Percentiles rank a stretch among this genome's conserved stretches.
Evolutionary conservation across 2,113 vertebrate species (phyloP).

Genomic region (Toxostoma redivivum): DNA sequence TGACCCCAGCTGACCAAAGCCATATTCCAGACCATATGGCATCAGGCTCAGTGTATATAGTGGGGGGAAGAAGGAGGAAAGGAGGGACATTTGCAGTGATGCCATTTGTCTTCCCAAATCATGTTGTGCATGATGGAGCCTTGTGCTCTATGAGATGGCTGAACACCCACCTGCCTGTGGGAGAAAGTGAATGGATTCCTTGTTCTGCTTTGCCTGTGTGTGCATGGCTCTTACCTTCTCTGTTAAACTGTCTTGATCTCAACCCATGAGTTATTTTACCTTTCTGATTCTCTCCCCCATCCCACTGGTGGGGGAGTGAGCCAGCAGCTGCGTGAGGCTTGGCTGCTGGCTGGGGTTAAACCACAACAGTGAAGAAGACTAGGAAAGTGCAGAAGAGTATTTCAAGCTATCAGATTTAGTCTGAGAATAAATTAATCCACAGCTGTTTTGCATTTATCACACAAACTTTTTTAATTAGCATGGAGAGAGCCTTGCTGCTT

Average conservation of each 20-base stretch:
- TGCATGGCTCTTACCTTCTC: not conserved
- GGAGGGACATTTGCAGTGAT: not conserved
- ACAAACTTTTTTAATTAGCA: not conserved
- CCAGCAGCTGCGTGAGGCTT: rapidly evolving
- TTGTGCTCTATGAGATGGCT: not conserved
- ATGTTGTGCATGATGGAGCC: rapidly evolving
- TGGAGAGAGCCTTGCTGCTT: not conserved
- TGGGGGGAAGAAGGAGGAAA: not conserved
- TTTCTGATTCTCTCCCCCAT: not conserved
- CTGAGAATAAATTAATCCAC: not conserved
- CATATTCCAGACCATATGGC: no score
- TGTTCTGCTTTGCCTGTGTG: not conserved
- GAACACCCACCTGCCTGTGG: not conserved
- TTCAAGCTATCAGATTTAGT: not conserved
- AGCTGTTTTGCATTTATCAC: rapidly evolving
- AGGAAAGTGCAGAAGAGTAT: not conserved
- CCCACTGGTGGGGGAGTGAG: not conserved
- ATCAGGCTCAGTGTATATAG: not conserved
- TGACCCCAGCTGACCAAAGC: not conserved
- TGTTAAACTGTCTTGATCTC: not conserved
- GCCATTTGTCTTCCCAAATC: not conserved
- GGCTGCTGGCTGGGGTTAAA: not conserved
- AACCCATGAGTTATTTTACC: not conserved
- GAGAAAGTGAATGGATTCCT: not conserved
- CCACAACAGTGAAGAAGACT: not conserved